phyloP scores from a whole-genome alignment of 2,113 vertebrate genomes.

The Perca flavescens region DNA sequence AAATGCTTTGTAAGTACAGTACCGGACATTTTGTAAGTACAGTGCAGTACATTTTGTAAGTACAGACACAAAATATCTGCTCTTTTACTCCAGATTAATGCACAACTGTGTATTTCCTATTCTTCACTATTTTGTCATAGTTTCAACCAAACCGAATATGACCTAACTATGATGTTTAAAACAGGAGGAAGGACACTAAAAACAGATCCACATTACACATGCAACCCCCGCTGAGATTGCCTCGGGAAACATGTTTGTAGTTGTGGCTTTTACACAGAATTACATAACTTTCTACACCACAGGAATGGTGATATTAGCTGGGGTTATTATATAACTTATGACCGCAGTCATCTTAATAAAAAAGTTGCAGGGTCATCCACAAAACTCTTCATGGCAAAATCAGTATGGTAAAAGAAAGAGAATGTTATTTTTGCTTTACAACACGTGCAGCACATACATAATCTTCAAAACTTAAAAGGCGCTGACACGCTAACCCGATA shows the following conservation, averaged over 20 bases:
- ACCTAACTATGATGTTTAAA: not conserved
- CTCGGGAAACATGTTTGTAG: not conserved
- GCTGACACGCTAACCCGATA: too few species aligned
- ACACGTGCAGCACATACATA: not conserved
- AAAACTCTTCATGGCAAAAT: not conserved
- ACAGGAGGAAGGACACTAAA: not conserved
- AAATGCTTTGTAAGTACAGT: not conserved
- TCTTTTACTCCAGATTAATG: not conserved
- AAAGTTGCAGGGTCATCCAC: not conserved
- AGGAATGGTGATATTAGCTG: not conserved
- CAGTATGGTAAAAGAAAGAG: not conserved
- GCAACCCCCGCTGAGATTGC: not conserved
- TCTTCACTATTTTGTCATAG: not conserved
- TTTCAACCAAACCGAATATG: not conserved
- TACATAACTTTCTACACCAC: not conserved
- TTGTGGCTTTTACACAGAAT: constrained; percentile 4
- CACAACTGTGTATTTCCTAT: not conserved
- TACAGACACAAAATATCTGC: not conserved
- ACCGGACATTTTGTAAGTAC: not conserved
- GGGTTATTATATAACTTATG: not conserved
- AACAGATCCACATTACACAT: not conserved
- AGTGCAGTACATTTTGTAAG: not conserved
- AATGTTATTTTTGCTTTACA: not conserved
- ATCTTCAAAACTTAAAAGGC: not conserved
- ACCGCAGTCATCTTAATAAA: not conserved